A percentile compares a stretch with the other conserved stretches of the same genome.
Evolutionary conservation across 2,113 vertebrate species (phyloP).

Genomic region (Pipa parva): DNA sequence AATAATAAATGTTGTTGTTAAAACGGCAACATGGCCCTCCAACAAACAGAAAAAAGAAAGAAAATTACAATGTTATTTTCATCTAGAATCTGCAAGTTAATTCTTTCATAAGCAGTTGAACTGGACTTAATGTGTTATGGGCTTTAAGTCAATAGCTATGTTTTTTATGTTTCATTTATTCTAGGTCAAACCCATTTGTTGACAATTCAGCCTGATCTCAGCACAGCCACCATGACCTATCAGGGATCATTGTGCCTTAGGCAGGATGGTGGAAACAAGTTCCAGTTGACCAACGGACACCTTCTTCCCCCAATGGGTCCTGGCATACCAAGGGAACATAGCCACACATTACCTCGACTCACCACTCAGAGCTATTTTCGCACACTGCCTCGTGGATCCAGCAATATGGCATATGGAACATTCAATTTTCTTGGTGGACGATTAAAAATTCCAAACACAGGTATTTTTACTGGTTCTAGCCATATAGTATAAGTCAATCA

Average conservation of each 20-base stretch:
- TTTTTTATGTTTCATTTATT: constrained; percentile 52
- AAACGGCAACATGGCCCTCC: too few relatives aligned
- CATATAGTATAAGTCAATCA: too few relatives aligned
- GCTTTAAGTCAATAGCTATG: too few relatives aligned
- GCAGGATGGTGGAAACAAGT: constrained; percentile 79
- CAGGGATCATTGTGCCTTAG: constrained; percentile 89
- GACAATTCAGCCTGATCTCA: constrained; percentile 97
- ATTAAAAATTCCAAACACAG: constrained; percentile 90
- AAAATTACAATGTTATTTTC: too few relatives aligned
- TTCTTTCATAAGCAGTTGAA: too few relatives aligned
- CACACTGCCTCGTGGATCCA: constrained; percentile 80
- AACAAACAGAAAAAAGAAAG: too few relatives aligned
- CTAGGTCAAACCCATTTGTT: constrained; percentile 93
- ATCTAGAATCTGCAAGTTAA: too few relatives aligned
- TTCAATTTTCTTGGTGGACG: constrained; percentile 96
- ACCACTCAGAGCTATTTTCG: constrained; percentile 91
- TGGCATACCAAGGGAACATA: constrained; percentile 54
- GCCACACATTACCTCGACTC: constrained; percentile 83
- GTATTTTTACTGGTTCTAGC: constrained; percentile 54
- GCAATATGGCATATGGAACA: constrained; percentile 91
- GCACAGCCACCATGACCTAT: constrained; percentile 91
- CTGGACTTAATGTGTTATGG: too few relatives aligned
- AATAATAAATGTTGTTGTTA: too few relatives aligned
- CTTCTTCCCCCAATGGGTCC: constrained; percentile 86
- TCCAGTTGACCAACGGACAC: constrained; percentile 88